A percentile compares a stretch with the other conserved stretches of the same genome.
Evolutionary conservation across 1,140 invertebrate species (phyloP).

Genomic region (Listronotus bonariensis): DNA sequence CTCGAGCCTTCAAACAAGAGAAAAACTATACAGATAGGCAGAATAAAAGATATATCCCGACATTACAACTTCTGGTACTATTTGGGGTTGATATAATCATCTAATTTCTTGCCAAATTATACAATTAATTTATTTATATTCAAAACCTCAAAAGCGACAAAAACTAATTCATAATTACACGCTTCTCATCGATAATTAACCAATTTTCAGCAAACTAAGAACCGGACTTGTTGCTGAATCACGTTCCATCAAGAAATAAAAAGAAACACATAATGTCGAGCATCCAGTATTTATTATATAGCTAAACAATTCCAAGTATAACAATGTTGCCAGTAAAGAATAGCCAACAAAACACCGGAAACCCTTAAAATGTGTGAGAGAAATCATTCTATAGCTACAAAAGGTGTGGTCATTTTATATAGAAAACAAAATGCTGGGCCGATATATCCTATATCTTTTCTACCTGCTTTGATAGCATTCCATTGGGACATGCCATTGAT

Average conservation of each 20-base stretch:
- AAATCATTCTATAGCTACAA: slow-evolving; percentile 49
- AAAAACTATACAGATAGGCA: too few relatives aligned
- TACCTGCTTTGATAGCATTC: slow-evolving; percentile 51
- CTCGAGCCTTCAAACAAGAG: too few relatives aligned
- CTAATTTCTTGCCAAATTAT: neutral
- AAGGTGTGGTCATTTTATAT: slow-evolving; percentile 55
- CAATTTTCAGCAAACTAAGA: slow-evolving; percentile 30
- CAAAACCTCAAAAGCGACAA: neutral
- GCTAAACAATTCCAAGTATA: slow-evolving; percentile 49
- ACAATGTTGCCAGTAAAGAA: slow-evolving; percentile 52
- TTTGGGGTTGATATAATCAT: too few relatives aligned
- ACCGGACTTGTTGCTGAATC: slow-evolving; percentile 39
- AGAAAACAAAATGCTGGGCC: slow-evolving; percentile 50
- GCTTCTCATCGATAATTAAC: slow-evolving; percentile 22
- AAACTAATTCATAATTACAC: slow-evolving; percentile 29
- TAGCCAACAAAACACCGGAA: slow-evolving; percentile 51
- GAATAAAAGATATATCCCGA: too few relatives aligned
- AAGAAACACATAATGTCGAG: slow-evolving; percentile 42
- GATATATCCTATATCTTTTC: slow-evolving; percentile 46
- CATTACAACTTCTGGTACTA: too few relatives aligned
- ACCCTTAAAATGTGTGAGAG: slow-evolving; percentile 54
- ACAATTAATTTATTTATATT: slow-evolving; percentile 8
- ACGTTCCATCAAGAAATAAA: slow-evolving; percentile 41
- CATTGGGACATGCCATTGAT: slow-evolving; percentile 51
- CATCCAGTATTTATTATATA: slow-evolving; percentile 38